Evolutionary conservation across 1,140 invertebrate species (phyloP), one percentile per base, ranked within the genome.

Genomic region (Saccostrea cuccullata): DNA sequence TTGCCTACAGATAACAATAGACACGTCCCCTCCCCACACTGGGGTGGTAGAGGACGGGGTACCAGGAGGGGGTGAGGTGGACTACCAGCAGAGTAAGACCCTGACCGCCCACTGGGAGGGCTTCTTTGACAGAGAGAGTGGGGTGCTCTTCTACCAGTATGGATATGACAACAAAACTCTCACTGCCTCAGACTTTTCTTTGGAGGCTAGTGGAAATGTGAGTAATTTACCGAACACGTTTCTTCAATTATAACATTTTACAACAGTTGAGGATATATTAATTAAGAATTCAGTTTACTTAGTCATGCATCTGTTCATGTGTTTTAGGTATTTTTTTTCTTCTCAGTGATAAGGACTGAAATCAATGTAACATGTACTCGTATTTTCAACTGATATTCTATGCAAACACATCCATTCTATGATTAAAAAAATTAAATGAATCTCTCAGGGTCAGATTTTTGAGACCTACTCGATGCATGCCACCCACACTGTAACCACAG

Each of bases 121-220:
- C 13, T 92, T 92, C 85, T 91, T 92, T 91, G 92, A 92, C 85
- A 88, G 86, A 47, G 92, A 92, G 84, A 92, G 91, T 89, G 91
- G 90, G 5, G 87, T 92, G 15, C 73, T 85, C 26, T 90, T 91
- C 64, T 92, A 92, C 77, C 89, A 90, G 86, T 91, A 91, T 82
- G 87, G 67, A 58, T 88, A 90, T 67, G 77, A 73, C 40, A 89
- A 70, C 13, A 55, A 82, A 12, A 91, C 91, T 84, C 30, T 88
- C 20, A 55, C 26, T 30, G 82, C 64, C 55, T 67, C 58, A 82
- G 67, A 58, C 9, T 90, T 92, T 87, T 36, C 20, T 13, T 36
- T 89, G 20, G 86, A 89, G n/a, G 82, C 70, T 30, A 77, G 40
- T 84, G 82, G 82, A n/a, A 84, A 77, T 77, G 70, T 77, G 26